Evolutionary conservation across 1,140 invertebrate genomes (phyloP).

Genomic region (Habropoda laboriosa): DNA sequence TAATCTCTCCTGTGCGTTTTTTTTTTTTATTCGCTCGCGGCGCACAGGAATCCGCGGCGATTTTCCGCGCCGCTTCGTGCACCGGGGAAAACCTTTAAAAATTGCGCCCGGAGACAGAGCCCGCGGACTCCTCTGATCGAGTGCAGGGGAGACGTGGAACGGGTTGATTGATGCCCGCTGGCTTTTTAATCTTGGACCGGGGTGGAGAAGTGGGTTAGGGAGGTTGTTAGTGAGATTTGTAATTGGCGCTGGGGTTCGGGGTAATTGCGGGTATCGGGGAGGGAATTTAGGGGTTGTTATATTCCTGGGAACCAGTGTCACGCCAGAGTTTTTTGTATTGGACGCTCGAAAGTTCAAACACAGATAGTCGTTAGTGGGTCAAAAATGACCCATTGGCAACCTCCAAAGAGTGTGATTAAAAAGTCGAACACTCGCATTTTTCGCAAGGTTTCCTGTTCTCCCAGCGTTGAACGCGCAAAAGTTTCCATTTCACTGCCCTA

Average conservation of each 20-base stretch:
- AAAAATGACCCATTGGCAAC: too few relatives aligned
- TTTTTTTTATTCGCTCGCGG: constrained; percentile 18
- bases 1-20: constrained; percentile 50
- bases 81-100: constrained; percentile 12
- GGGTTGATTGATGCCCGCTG: background rate
- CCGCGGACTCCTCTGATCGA: background rate
- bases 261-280: background rate
- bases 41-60: background rate
- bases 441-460: too few relatives aligned
- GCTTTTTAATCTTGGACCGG: constrained; percentile 12
- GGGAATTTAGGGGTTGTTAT: too few relatives aligned
- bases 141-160: background rate
- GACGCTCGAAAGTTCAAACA: too few relatives aligned
- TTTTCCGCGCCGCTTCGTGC: background rate
- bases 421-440: too few relatives aligned
- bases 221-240: background rate
- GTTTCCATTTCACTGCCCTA: too few relatives aligned
- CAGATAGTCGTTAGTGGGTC: too few relatives aligned
- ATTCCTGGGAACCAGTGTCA: too few relatives aligned
- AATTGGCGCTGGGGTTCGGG: background rate
- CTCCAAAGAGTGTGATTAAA: too few relatives aligned
- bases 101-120: background rate
- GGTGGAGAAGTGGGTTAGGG: too few relatives aligned
- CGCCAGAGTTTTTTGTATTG: too few relatives aligned
- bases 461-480: too few relatives aligned